Conservation (phyloP, 2,797 vertebrate genomes). For the Squalus acanthias region DNA sequence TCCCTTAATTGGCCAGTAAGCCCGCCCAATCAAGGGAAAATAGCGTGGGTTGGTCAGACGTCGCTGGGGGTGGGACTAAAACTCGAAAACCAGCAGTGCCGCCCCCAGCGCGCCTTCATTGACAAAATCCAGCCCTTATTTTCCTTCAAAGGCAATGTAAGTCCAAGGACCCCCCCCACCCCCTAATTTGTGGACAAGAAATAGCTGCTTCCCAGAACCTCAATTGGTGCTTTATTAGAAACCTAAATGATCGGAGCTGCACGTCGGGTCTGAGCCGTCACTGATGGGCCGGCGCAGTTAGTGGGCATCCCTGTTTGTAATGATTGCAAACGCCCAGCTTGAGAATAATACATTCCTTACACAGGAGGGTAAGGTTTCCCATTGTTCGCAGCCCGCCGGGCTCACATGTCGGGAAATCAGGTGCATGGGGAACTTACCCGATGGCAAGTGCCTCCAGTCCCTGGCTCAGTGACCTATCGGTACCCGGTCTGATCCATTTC, state of each 20-base stretch:
- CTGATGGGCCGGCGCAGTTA: neutral
- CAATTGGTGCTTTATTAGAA: neutral
- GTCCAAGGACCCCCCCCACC: neutral
- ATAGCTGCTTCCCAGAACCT: neutral
- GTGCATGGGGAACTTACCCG: neutral
- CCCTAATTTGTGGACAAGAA: neutral
- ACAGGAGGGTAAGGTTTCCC: neutral
- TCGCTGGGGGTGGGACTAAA: too few species aligned
- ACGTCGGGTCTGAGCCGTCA: neutral
- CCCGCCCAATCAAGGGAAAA: too few species aligned
- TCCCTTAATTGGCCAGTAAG: too few species aligned
- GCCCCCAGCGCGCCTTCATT: too few species aligned
- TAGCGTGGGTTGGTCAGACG: too few species aligned
- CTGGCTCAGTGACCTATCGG: neutral
- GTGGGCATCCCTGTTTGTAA: neutral
- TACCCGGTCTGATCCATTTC: neutral
- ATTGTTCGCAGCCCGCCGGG: neutral
- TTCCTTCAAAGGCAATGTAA: neutral
- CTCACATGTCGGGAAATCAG: neutral
- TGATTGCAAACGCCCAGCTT: neutral
- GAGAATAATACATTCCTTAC: neutral
- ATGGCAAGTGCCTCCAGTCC: too few species aligned
- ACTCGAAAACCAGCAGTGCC: too few species aligned
- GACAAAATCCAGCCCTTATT: too few species aligned
- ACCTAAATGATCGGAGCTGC: neutral